Percentiles rank a stretch among this genome's conserved stretches.
These are phyloP conservation scores for Biston betularia DNA, from an alignment of 2,888 invertebrate genomes.

Conservation along the genomic window DNA sequence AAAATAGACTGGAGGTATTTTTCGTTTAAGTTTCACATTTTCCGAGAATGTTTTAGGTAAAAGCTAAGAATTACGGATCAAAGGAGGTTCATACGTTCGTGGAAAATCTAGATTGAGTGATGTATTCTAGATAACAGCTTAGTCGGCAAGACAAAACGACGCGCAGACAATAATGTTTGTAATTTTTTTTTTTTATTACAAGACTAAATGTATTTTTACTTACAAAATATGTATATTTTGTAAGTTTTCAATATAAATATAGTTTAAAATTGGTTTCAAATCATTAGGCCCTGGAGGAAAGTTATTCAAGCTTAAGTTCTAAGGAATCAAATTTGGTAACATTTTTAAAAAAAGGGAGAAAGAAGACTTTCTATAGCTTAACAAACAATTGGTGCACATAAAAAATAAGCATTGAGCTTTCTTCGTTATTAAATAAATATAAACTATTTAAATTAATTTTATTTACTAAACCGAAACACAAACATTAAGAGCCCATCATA, in stretches of 20 bases:
- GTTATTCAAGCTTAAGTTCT: too few relatives aligned
- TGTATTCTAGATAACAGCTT: constrained; percentile 10
- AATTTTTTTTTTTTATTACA: neutral
- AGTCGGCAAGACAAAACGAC: neutral
- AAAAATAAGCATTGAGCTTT: too few relatives aligned
- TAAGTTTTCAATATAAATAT: too few relatives aligned
- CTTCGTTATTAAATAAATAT: neutral
- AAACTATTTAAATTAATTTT: neutral
- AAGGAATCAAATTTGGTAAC: too few relatives aligned
- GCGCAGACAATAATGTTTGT: constrained; percentile 1
- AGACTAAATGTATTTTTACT: too few relatives aligned
- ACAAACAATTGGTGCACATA: too few relatives aligned
- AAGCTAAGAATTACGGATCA: constrained; percentile 9
- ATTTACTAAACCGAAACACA: neutral
- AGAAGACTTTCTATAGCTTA: too few relatives aligned
- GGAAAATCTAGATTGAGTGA: constrained; percentile 16
- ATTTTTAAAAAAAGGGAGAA: too few relatives aligned
- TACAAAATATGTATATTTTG: too few relatives aligned
- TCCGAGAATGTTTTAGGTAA: constrained; percentile 3
- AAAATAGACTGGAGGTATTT: constrained; percentile 18
- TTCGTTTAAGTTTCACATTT: constrained; percentile 8
- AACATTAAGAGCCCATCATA: neutral
- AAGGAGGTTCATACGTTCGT: constrained; percentile 1
- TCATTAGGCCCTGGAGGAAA: too few relatives aligned
- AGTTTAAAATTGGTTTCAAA: too few relatives aligned